phyloP scores from a whole-genome alignment of 2,113 vertebrate genomes.

The Dipodomys merriami region DNA sequence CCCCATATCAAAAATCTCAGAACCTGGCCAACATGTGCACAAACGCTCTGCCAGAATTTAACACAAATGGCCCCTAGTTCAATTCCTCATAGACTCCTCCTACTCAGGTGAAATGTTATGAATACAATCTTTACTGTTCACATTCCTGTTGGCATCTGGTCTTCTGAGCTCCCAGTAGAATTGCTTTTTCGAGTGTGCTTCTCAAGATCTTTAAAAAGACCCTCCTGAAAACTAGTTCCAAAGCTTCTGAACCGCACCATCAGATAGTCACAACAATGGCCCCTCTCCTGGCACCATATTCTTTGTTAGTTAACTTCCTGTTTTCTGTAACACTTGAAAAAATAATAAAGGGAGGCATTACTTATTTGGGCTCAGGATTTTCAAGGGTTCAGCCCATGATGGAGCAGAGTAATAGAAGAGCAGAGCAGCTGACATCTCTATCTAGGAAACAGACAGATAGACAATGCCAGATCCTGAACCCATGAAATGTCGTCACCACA shows the following conservation, averaged over 20 bases:
- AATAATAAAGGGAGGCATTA: too few species aligned
- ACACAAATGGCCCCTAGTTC: too few species aligned
- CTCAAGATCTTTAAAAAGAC: background rate
- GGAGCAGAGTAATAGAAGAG: too few species aligned
- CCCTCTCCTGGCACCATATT: background rate
- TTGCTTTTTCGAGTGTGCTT: background rate
- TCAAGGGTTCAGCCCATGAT: too few species aligned
- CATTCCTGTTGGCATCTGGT: background rate
- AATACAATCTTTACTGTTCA: background rate
- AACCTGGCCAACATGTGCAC: too few species aligned
- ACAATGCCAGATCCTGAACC: background rate
- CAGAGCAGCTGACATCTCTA: too few species aligned
- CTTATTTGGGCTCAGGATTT: too few species aligned
- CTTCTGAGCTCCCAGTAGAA: background rate
- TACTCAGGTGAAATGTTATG: background rate
- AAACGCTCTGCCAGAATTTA: too few species aligned
- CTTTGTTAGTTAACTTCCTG: background rate
- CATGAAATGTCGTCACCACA: background rate
- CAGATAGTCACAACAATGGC: background rate
- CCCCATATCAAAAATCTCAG: too few species aligned
- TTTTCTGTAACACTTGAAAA: background rate
- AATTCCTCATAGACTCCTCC: background rate
- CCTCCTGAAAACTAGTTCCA: background rate
- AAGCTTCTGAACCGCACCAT: background rate
- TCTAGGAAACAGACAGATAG: background rate